A percentile compares a stretch with the other conserved stretches of the same genome.
Conservation (phyloP, 92 coral and sea anemone species). For the Porites divaricata region DNA sequence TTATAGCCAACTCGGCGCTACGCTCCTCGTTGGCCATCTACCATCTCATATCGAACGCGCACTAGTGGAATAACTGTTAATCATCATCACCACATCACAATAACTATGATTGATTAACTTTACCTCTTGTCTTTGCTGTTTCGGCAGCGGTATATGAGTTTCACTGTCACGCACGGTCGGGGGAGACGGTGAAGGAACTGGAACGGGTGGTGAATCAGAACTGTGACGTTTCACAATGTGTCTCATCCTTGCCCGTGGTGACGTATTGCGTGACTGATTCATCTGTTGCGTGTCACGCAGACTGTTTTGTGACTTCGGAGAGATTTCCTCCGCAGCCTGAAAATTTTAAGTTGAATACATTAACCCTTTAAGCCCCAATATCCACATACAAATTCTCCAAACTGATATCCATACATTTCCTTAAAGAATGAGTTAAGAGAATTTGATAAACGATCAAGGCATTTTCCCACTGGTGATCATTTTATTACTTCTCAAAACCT, state of each 20-base stretch:
- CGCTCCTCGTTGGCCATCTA: no score
- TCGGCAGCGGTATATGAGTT: slow-evolving; percentile 53
- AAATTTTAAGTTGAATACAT: not conserved
- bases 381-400: no score
- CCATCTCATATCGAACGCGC: no score
- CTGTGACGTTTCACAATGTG: slow-evolving; percentile 62
- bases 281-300: slow-evolving; percentile 32
- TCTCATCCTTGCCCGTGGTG: slow-evolving; percentile 69
- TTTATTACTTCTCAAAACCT: no score
- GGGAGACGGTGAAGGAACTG: slow-evolving; percentile 85
- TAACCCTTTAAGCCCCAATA: no score
- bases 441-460: no score
- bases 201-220: slow-evolving; percentile 60
- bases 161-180: slow-evolving; percentile 80
- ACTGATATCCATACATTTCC: no score
- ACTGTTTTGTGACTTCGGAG: slow-evolving; percentile 2
- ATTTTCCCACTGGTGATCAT: no score
- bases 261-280: slow-evolving; percentile 39
- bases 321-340: not conserved
- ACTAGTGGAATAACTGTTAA: no score
- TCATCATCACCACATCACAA: no score
- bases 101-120: not conserved
- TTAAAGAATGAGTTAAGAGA: no score
- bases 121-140: slow-evolving; percentile 63
- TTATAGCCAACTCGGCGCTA: no score